These are phyloP conservation scores for Subanguina moxae DNA, from an alignment of 1,140 invertebrate species.

Conservation along the genomic window DNA sequence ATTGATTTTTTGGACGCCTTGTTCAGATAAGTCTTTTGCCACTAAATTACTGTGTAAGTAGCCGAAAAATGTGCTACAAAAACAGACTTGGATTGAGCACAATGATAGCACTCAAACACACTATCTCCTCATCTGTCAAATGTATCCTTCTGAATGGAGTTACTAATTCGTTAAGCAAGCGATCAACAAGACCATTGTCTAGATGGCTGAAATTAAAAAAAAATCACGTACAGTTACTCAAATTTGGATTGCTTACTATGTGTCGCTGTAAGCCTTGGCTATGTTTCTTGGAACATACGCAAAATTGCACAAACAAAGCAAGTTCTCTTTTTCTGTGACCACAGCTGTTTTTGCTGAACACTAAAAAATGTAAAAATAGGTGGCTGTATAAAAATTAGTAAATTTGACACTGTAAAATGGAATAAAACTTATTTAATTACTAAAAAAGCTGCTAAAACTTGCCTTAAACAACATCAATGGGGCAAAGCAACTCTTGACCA, in stretches of 20 bases:
- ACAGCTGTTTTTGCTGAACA: constrained; percentile 52
- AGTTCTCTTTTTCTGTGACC: constrained; percentile 52
- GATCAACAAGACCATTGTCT: constrained; percentile 53
- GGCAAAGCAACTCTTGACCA: constrained; percentile 54
- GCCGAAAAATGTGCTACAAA: neutral
- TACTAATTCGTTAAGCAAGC: constrained; percentile 53
- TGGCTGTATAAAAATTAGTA: too few species aligned
- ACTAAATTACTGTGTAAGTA: constrained; percentile 35
- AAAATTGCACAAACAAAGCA: constrained; percentile 57
- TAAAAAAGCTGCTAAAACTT: too few species aligned
- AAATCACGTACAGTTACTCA: neutral
- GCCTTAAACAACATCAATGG: constrained; percentile 53
- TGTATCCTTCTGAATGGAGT: constrained; percentile 48
- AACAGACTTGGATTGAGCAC: constrained; percentile 52
- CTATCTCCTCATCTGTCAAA: constrained; percentile 56
- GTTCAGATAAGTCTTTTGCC: constrained; percentile 47
- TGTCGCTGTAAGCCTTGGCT: constrained; percentile 46
- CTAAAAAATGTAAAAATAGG: too few species aligned
- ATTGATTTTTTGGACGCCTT: constrained; percentile 37
- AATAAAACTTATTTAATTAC: too few species aligned
- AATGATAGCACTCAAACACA: constrained; percentile 57
- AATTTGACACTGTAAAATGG: too few species aligned
- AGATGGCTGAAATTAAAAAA: constrained; percentile 48
- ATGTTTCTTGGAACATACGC: constrained; percentile 57
- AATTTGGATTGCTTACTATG: constrained; percentile 46